These are phyloP conservation scores for Donacobius atricapilla DNA, from an alignment of 2,113 vertebrate genomes.

Conservation along the genomic window DNA sequence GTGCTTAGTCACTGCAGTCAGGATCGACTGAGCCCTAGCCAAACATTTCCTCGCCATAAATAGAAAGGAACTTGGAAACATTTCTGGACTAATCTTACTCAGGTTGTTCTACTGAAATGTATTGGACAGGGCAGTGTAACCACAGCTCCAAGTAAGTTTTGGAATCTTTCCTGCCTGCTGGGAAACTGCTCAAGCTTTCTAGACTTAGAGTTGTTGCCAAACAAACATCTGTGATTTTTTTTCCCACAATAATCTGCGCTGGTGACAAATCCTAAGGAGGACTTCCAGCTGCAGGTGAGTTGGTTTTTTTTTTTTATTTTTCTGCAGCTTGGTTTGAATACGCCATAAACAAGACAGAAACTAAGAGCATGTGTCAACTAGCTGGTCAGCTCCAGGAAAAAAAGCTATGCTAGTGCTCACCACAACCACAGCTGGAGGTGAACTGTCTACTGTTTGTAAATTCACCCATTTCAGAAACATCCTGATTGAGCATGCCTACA, in stretches of 20 bases:
- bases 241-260: neutral
- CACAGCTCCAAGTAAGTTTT: constrained; percentile 6
- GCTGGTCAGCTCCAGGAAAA: neutral
- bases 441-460: neutral
- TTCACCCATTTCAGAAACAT: neutral
- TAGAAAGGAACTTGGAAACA: constrained; percentile 21
- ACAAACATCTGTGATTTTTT: neutral
- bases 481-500: neutral
- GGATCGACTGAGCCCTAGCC: neutral
- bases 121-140: neutral
- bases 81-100: constrained; percentile 25
- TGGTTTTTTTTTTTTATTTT: neutral
- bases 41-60: constrained; percentile 25
- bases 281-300: neutral
- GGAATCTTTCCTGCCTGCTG: constrained; percentile 21
- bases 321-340: neutral
- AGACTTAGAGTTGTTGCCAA: neutral
- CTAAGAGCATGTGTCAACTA: neutral
- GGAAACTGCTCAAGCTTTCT: constrained; percentile 31
- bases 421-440: neutral
- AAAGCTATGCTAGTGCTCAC: neutral
- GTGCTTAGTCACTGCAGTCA: constrained; percentile 58
- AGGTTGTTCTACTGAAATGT: constrained; percentile 4
- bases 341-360: neutral
- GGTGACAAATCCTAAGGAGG: neutral